Evolutionary conservation across 2,888 invertebrate species (phyloP).

Genomic region (Macrophya annulata): DNA sequence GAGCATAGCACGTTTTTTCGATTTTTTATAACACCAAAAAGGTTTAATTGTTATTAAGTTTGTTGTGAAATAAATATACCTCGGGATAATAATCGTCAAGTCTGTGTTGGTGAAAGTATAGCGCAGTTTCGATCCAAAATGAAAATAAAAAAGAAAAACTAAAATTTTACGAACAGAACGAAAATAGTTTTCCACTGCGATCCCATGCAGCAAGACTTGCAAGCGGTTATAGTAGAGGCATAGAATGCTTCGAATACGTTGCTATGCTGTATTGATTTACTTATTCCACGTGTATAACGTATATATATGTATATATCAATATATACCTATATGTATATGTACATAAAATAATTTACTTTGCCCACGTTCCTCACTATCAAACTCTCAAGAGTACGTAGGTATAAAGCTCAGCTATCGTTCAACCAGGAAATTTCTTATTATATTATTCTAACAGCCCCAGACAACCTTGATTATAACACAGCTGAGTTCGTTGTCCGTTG

Average conservation of each 20-base stretch:
- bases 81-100: not conserved
- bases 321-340: not conserved
- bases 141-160: not conserved
- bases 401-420: slow-evolving; percentile 1
- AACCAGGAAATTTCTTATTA: slow-evolving; percentile 21
- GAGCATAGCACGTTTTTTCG: not conserved
- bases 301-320: not conserved
- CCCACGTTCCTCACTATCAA: not conserved
- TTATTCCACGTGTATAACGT: slow-evolving; percentile 15
- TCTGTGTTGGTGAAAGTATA: not conserved
- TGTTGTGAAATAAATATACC: not conserved
- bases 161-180: not conserved
- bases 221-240: not conserved
- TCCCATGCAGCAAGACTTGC: not conserved
- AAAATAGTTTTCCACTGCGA: slow-evolving; percentile 18
- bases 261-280: slow-evolving; percentile 33
- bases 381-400: not conserved
- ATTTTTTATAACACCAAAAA: not conserved
- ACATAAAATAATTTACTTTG: not conserved
- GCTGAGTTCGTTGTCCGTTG: slow-evolving; percentile 14
- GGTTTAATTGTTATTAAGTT: not conserved
- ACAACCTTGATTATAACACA: slow-evolving; percentile 15
- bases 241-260: slow-evolving; percentile 5
- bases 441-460: slow-evolving; percentile 13
- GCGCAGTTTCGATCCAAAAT: slow-evolving; percentile 16